Conservation (phyloP, 2,797 vertebrate species). For the Aplochiton taeniatus region DNA sequence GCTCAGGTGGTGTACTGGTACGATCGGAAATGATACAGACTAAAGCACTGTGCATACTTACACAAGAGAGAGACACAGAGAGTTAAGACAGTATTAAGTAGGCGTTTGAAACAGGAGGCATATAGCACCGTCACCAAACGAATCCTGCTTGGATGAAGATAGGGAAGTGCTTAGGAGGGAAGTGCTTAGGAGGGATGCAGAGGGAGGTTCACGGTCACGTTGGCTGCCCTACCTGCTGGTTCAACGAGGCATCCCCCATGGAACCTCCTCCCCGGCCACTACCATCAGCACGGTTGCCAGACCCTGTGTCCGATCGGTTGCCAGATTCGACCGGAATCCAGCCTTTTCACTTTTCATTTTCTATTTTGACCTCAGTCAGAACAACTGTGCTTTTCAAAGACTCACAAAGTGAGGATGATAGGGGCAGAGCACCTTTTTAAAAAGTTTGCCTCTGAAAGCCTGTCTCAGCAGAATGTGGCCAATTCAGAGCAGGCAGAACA, state of each 20-base stretch:
- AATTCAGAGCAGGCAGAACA: constrained; percentile 30
- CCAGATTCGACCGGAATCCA: background rate
- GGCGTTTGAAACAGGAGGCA: too few species aligned
- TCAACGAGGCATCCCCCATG: background rate
- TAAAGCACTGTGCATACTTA: background rate
- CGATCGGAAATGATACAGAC: too few species aligned
- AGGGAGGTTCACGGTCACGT: too few species aligned
- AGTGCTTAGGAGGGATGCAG: too few species aligned
- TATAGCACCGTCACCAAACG: too few species aligned
- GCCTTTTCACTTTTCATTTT: too few species aligned
- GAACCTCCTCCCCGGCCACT: background rate
- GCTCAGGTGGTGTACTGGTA: too few species aligned
- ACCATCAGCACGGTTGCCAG: constrained; percentile 14
- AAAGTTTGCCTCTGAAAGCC: constrained; percentile 35
- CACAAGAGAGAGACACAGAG: constrained; percentile 9
- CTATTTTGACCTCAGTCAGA: too few species aligned
- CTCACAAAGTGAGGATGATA: background rate
- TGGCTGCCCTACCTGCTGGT: constrained; percentile 14
- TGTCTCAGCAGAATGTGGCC: constrained; percentile 61
- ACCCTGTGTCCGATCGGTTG: background rate
- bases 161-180: too few species aligned
- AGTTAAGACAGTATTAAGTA: background rate
- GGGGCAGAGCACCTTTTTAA: too few species aligned
- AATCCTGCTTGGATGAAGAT: too few species aligned
- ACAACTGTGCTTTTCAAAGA: too few species aligned